Conservation (phyloP, 2,888 invertebrate species). For the Standfussiana lucernea region DNA sequence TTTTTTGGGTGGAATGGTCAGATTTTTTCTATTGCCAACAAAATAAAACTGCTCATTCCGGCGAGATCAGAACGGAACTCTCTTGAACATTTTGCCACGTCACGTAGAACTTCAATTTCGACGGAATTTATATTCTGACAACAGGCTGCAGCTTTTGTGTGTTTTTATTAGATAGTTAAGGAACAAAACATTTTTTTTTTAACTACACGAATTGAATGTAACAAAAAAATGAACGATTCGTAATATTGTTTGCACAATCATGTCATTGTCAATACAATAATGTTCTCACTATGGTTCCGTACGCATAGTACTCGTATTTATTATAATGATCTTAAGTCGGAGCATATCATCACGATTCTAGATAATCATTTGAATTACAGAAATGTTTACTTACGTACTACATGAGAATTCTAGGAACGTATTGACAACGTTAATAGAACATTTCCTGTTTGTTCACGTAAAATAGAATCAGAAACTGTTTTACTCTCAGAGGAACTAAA, state of each 20-base stretch:
- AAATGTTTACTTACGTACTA: slow-evolving; percentile 29
- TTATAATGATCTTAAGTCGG: slow-evolving; percentile 42
- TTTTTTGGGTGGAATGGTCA: slow-evolving; percentile 42
- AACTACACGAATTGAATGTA: not conserved
- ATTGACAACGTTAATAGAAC: slow-evolving; percentile 34
- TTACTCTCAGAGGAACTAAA: slow-evolving; percentile 20
- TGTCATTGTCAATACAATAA: slow-evolving; percentile 44
- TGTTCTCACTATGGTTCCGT: slow-evolving; percentile 7
- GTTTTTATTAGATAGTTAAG: slow-evolving; percentile 4
- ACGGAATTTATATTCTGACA: slow-evolving; percentile 18
- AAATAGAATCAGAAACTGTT: slow-evolving; percentile 17
- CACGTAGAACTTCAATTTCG: slow-evolving; percentile 31
- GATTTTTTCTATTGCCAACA: slow-evolving; percentile 34
- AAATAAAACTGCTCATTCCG: slow-evolving; percentile 45
- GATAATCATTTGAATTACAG: slow-evolving; percentile 61
- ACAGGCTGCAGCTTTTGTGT: not conserved
- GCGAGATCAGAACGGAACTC: slow-evolving; percentile 3
- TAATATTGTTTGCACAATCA: slow-evolving; percentile 29
- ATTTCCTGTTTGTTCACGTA: slow-evolving; percentile 46
- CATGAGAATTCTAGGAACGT: slow-evolving; percentile 42
- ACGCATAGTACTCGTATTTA: no score
- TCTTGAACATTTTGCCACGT: slow-evolving; percentile 27
- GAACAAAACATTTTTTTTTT: no score
- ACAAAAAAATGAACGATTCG: slow-evolving; percentile 1
- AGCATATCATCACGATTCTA: slow-evolving; percentile 49